phyloP scores from a whole-genome alignment of 2,888 invertebrate genomes.

The Lumbricus terrestris region DNA sequence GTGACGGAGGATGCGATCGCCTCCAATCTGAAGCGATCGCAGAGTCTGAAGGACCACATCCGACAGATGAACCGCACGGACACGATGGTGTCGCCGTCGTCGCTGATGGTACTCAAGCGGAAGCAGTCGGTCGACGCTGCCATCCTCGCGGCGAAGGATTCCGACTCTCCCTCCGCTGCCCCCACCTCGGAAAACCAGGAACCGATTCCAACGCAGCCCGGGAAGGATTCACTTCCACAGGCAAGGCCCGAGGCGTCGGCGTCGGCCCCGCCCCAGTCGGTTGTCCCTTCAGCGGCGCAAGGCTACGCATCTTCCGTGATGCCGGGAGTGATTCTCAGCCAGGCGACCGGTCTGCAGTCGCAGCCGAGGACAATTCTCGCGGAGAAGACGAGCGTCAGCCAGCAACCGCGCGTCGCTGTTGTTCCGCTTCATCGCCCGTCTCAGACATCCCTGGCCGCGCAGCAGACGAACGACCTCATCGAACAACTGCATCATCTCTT shows the following conservation, averaged over 20 bases:
- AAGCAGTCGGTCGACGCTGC: slow-evolving; percentile 28
- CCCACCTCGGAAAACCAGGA: neutral
- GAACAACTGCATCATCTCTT: neutral
- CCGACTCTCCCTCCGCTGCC: neutral
- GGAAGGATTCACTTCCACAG: neutral
- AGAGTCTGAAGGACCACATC: slow-evolving; percentile 24
- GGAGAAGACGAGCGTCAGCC: neutral
- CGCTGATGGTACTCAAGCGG: slow-evolving; percentile 9
- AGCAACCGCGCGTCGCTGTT: neutral
- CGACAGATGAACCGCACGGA: neutral
- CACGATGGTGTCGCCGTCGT: neutral
- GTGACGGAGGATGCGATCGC: neutral
- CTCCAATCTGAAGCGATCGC: slow-evolving; percentile 22
- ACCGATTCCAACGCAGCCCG: neutral
- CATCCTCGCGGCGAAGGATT: slow-evolving; percentile 13
- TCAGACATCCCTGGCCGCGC: neutral
- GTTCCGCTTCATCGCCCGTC: neutral
- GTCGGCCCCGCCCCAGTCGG: no score
- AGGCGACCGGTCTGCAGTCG: neutral
- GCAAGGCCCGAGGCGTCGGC: neutral
- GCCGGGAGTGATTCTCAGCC: neutral
- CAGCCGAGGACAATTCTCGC: neutral
- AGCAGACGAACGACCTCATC: neutral
- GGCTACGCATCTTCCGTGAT: neutral
- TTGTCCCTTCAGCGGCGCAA: neutral